phyloP scores from a whole-genome alignment of 2,113 vertebrate species.

The Tyrannus savana region DNA sequence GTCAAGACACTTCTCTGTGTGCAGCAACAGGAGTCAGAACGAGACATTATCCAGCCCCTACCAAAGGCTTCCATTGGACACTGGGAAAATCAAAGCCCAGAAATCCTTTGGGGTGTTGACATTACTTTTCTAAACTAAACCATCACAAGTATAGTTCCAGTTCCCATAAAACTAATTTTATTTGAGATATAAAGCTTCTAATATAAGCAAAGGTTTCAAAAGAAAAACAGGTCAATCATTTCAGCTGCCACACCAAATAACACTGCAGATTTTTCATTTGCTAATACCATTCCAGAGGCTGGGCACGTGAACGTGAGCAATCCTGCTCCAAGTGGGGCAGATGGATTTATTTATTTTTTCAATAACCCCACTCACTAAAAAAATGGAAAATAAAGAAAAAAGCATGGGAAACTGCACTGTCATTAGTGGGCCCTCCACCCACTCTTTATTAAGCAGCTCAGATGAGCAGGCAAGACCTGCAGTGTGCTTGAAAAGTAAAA shows the following conservation, averaged over 20 bases:
- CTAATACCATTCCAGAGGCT: neutral
- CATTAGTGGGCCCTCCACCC: neutral
- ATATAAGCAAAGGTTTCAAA: neutral
- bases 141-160: neutral
- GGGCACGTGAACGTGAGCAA: neutral
- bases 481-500: neutral
- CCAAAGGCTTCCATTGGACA: neutral
- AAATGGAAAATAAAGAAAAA: slow-evolving; percentile 2
- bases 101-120: slow-evolving; percentile 18
- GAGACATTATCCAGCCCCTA: slow-evolving; percentile 25
- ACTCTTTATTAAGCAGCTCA: neutral
- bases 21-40: neutral
- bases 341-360: neutral
- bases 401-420: neutral
- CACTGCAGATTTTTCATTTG: neutral
- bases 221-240: neutral
- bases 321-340: neutral
- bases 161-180: slow-evolving; percentile 43
- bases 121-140: slow-evolving; percentile 37
- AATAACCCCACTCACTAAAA: neutral
- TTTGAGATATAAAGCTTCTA: slow-evolving; percentile 32
- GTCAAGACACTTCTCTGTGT: slow-evolving; percentile 10
- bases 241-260: neutral
- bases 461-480: neutral
- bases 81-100: slow-evolving; percentile 28